phyloP scores from a whole-genome alignment of 2,113 vertebrate genomes.

The Tursiops truncatus region DNA sequence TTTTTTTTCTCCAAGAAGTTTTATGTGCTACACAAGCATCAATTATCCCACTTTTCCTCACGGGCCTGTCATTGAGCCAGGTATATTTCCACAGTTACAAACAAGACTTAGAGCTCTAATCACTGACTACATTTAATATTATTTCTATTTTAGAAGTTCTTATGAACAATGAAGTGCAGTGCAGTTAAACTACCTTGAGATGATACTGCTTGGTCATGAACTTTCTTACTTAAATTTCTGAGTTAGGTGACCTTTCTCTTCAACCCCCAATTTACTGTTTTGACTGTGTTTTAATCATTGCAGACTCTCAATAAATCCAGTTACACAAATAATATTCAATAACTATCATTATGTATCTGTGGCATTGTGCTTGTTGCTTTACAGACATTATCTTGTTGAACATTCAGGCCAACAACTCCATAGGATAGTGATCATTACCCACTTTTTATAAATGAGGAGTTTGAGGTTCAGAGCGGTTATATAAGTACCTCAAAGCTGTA shows the following conservation, averaged over 20 bases:
- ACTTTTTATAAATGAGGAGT: neutral
- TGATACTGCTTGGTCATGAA: neutral
- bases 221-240: neutral
- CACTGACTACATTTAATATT: neutral
- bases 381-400: neutral
- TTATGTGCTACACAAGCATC: neutral
- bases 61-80: neutral
- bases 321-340: neutral
- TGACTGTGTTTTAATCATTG: neutral
- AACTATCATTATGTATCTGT: neutral
- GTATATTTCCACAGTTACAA: neutral
- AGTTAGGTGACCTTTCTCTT: neutral
- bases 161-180: neutral
- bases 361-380: neutral
- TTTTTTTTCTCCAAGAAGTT: neutral
- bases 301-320: neutral
- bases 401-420: neutral
- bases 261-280: neutral
- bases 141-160: conserved; percentile 16
- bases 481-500: neutral
- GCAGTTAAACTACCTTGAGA: neutral
- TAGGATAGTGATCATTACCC: neutral
- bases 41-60: neutral
- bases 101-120: neutral
- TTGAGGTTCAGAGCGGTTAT: neutral